Base-by-base conservation (phyloP, 1,140 invertebrate species). In the Drosophila sechellia region DNA sequence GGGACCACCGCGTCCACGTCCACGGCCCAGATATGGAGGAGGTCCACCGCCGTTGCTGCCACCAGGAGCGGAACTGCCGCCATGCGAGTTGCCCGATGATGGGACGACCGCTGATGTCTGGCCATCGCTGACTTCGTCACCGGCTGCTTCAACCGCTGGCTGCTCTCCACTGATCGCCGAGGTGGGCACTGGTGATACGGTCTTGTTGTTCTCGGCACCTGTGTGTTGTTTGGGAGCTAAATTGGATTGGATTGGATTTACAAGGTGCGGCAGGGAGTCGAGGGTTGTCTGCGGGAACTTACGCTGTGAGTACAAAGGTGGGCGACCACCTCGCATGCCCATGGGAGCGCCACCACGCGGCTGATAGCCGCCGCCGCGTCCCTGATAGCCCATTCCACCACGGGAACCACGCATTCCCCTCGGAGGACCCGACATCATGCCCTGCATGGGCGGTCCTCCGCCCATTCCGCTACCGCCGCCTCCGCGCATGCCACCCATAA, bases 151-250 rank as follows among this genome's bases (percentile, higher is more conserved):
- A 52, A 52, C 49, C 11, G 46, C 69, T 10, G 58, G 71, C 22
- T 73, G 76, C 12, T 66, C 75, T 13, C 78, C 75, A 13, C 64
- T 45, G 11, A 53, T 55, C 37, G 85, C 4, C 27, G 79, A 71
- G 35, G 91, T 70, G 40, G 91, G 86, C 39, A 90, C 90, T 42
- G 91, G 89, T 6, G 91, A 90, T 11, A 90, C 87, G 17, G 90
- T 91, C 72, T 92, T 91, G 59, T 92, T 92, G 50, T 92, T 91
- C 40, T 92, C 91, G n/a, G 86, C 83, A 42, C 90, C 89, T 31
- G 91, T 90, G 52, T 91, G 91, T 66, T 92, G 91, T 61, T 92
- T 92, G 20, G 86, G 87, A 43, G 90, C 91, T 92, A 5, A 5
- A 77, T 50, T 49, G 34, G 52, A 65, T 52, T 65, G 46, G 52